Evolutionary conservation across 2,113 vertebrate genomes (phyloP), one percentile per base, ranked within the genome.

Genomic region (Ciconia maguari): DNA sequence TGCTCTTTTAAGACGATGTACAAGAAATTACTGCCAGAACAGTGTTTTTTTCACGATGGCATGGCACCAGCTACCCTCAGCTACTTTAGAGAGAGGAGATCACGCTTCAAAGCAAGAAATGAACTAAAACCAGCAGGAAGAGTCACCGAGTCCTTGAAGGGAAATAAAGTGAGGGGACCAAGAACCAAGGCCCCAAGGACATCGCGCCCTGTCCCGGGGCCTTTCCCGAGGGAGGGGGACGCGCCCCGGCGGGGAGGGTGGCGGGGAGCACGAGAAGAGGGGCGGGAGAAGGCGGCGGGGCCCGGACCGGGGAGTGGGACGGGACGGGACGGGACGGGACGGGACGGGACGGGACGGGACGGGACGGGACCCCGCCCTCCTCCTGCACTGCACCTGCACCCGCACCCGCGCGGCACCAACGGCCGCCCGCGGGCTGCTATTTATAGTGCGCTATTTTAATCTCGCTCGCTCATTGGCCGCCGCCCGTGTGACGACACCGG

Each of bases 371-470:
- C 38, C 8, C 8, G 38, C 38, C 38, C 8, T 38, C 38, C 38
- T 38, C 38, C 38, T 38, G 38, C 38, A 8, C 38, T 38, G 1
- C 68, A 76, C 92, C 76, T 62, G 64, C 57, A 5, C 51, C 25
- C 18, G 64, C 57, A 5, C 51, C 25, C 18, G 1, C 6, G 14
- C n/a, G 1, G 20, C 5, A 2, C 29, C 51, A 5, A 3, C 4
- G 1, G 1, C 60, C 0, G 5, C 7, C 24, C 48, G 27, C 9
- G 7, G 14, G 36, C 52, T 12, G 76, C 30, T 42, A 62, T 80
- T 96, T 96, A 92, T 93, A 94, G 58, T 0, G 83, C 64, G 69
- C 94, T 95, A 96, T 96, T 96, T 92, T 80, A 80, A 76, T 58
- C 78, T 44, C 78, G 44, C 32, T 29, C 69, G 38, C 44, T 70